Conservation (phyloP, 92 coral and sea anemone genomes). For the Actinostola sp. region DNA sequence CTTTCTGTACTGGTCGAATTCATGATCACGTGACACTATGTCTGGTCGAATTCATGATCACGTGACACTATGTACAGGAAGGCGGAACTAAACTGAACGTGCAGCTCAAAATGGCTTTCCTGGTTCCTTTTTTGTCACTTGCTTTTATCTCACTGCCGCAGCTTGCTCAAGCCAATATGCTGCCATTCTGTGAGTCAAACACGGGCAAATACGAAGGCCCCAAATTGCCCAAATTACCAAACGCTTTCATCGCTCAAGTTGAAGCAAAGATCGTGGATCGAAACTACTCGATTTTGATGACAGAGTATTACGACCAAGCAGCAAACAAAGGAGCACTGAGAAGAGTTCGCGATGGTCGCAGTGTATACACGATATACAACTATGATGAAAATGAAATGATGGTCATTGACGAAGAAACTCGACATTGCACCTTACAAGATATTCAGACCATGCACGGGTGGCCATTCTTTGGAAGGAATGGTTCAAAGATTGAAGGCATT, state of each 20-base stretch:
- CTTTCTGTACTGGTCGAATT: too few species aligned
- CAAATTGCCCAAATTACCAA: constrained; percentile 65
- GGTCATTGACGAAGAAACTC: constrained; percentile 17
- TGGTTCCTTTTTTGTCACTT: constrained; percentile 1
- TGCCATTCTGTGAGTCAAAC: constrained; percentile 52
- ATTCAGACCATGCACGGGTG: constrained; percentile 11
- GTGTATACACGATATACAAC: constrained; percentile 48
- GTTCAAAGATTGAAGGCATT: constrained; percentile 59
- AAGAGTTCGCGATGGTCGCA: constrained; percentile 32
- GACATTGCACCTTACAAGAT: constrained; percentile 44
- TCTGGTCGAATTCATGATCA: too few species aligned
- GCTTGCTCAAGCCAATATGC: constrained; percentile 21
- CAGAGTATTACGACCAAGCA: constrained; percentile 60
- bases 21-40: too few species aligned
- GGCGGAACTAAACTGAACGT: not conserved
- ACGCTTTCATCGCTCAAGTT: constrained; percentile 51
- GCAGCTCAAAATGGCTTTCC: not conserved
- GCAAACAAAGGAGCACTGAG: constrained; percentile 55
- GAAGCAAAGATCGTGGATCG: constrained; percentile 58
- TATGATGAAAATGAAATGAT: constrained; percentile 64
- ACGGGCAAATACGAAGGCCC: constrained; percentile 34
- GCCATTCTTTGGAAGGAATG: constrained; percentile 56
- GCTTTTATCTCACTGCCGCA: not conserved
- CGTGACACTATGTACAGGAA: too few species aligned
- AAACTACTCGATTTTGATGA: constrained; percentile 48